phyloP scores from a whole-genome alignment of 2,797 vertebrate genomes.

The Chrysocyon brachyurus region DNA sequence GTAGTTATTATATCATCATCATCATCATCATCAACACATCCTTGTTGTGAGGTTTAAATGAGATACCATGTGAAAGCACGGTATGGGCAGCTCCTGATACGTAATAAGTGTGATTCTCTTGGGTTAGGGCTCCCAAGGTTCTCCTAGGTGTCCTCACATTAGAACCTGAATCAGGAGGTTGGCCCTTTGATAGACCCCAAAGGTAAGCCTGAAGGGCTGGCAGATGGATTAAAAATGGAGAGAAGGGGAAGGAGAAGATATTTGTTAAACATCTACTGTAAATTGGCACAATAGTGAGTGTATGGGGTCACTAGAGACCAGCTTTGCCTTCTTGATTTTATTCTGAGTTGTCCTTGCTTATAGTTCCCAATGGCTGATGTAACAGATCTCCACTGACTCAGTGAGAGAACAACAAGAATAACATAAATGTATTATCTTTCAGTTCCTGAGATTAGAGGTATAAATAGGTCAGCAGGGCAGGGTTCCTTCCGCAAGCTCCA shows the following conservation, averaged over 20 bases:
- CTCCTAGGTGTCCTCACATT: neutral
- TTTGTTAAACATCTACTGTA: neutral
- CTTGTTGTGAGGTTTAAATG: neutral
- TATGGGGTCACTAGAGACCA: neutral
- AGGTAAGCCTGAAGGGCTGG: neutral
- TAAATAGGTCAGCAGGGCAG: neutral
- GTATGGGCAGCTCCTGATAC: neutral
- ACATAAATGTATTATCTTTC: neutral
- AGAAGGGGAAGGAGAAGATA: neutral
- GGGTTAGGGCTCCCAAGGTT: neutral
- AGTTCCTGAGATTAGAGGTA: neutral
- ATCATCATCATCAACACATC: neutral
- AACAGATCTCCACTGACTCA: neutral
- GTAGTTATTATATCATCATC: neutral
- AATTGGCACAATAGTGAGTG: neutral
- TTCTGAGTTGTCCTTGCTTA: neutral
- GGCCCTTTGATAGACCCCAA: neutral
- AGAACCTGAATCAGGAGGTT: neutral
- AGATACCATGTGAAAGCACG: neutral
- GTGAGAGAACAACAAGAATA: neutral
- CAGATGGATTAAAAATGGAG: neutral
- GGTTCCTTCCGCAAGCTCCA: neutral
- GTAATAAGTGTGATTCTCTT: neutral
- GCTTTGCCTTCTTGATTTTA: neutral
- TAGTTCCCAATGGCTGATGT: neutral